Percentiles rank a stretch among this genome's conserved stretches.
Evolutionary conservation across 2,888 invertebrate genomes (phyloP).

Genomic region (Bellardia pandia): DNA sequence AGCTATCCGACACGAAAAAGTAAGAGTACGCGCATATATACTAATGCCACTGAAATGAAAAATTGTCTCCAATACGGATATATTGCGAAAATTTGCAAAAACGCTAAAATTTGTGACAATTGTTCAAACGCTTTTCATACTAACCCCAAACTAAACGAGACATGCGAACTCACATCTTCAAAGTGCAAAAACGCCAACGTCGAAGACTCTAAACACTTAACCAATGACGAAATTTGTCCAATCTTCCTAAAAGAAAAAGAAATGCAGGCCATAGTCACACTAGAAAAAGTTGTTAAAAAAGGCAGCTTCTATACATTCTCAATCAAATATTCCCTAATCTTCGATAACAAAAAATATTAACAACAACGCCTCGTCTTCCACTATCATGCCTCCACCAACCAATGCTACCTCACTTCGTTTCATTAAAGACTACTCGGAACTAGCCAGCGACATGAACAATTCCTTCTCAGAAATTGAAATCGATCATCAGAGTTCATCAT

Average conservation of each 20-base stretch:
- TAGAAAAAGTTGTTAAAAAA: slow-evolving; percentile 49
- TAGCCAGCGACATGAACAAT: neutral
- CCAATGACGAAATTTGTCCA: slow-evolving; percentile 35
- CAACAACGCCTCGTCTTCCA: neutral
- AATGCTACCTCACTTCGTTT: neutral
- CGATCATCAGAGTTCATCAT: neutral
- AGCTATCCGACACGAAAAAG: slow-evolving; percentile 23
- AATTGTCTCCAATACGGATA: slow-evolving; percentile 14
- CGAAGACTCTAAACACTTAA: neutral
- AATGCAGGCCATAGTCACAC: slow-evolving; percentile 44
- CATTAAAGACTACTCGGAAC: neutral
- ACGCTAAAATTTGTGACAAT: neutral
- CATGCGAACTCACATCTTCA: neutral
- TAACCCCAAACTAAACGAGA: slow-evolving; percentile 13
- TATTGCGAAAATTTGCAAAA: slow-evolving; percentile 12
- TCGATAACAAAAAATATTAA: neutral
- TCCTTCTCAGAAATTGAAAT: slow-evolving; percentile 5
- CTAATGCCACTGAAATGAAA: slow-evolving; percentile 21
- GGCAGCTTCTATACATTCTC: slow-evolving; percentile 11
- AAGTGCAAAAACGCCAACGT: slow-evolving; percentile 20
- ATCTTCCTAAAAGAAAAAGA: slow-evolving; percentile 57
- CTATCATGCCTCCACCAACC: neutral
- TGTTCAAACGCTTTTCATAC: slow-evolving; percentile 34
- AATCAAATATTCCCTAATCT: neutral
- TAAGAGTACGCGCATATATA: slow-evolving; percentile 40